Evolutionary conservation across 2,113 vertebrate species (phyloP), one percentile per base, ranked within the genome.

Genomic region (Polyodon spathula): DNA sequence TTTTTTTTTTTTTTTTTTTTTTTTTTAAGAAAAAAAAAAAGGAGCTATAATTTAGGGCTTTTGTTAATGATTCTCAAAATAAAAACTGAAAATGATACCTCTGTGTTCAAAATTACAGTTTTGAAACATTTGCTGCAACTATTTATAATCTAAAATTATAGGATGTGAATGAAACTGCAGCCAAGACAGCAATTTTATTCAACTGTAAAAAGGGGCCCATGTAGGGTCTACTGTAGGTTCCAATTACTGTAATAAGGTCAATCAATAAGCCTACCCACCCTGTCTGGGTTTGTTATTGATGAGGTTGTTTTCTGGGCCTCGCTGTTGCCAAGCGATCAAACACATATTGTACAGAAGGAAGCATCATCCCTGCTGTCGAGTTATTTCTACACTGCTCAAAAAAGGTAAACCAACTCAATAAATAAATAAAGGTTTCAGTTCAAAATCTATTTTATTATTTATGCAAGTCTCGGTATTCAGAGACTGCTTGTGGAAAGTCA

Each of bases 231-330:
- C 56, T 58, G 61, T 63, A 57, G 40, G 40, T 40, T 56, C 64
- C 62, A 67, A 75, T 79, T 75, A 76, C 56, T 57, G 58, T 63
- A 68, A 66, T 61, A 66, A 69, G 68, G 67, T 77, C 76, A 75
- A 78, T 81, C 71, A 76, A 76, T 72, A 52, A 62, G 37, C 65
- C 68, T 63, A 12, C 58, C 66, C 38, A 15, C 58, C 63, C 27
- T 37, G 41, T 51, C 5, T 40, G 58, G 15, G 10, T 17, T 39
- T 40, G 12, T 17, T 15, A 38, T 42, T 27, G 48, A 17, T 43
- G 17, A 8, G 8, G 8, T 41, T 4, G 42, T 9, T 4, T 40
- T 41, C 40, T 16, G 39, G 7, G 11, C 5, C 5, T 7, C n/a
- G 46, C n/a, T n/a, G n/a, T 5, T 50, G 46, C 46, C 46, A 50